Conservation (phyloP, 1,140 invertebrate species). For the Lucilia sericata region DNA sequence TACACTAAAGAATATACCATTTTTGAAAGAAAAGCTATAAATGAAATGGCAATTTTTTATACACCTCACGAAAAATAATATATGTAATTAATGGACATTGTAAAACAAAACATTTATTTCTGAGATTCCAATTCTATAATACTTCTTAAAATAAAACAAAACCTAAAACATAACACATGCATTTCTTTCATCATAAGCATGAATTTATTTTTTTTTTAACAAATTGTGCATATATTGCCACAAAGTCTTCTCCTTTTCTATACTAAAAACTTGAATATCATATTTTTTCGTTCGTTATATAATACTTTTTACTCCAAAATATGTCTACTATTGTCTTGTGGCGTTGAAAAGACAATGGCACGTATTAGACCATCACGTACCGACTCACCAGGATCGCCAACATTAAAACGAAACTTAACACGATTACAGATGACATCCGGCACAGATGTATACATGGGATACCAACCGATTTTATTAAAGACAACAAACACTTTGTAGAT, state of each 20-base stretch:
- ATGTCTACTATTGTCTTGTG: slow-evolving; percentile 59
- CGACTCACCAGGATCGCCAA: slow-evolving; percentile 75
- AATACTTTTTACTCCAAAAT: slow-evolving; percentile 52
- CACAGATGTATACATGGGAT: slow-evolving; percentile 78
- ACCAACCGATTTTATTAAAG: slow-evolving; percentile 83
- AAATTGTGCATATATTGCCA: slow-evolving; percentile 40
- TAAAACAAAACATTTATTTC: too few species aligned
- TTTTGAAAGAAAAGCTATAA: too few species aligned
- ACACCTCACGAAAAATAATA: too few species aligned
- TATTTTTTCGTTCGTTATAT: background rate
- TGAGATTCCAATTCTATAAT: too few species aligned
- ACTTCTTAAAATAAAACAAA: too few species aligned
- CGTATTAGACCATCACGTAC: slow-evolving; percentile 80
- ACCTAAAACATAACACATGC: too few species aligned
- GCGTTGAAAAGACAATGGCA: slow-evolving; percentile 77
- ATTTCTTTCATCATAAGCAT: too few species aligned
- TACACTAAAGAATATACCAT: too few species aligned
- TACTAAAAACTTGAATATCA: background rate
- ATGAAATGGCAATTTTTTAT: too few species aligned
- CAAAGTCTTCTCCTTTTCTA: slow-evolving; percentile 11
- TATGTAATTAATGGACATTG: too few species aligned
- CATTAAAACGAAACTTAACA: slow-evolving; percentile 80
- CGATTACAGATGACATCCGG: slow-evolving; percentile 74
- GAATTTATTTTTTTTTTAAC: background rate
- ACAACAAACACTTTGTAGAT: slow-evolving; percentile 83